These are phyloP conservation scores for Neopipo cinnamomea DNA, from an alignment of 2,113 vertebrate species.

Conservation along the genomic window DNA sequence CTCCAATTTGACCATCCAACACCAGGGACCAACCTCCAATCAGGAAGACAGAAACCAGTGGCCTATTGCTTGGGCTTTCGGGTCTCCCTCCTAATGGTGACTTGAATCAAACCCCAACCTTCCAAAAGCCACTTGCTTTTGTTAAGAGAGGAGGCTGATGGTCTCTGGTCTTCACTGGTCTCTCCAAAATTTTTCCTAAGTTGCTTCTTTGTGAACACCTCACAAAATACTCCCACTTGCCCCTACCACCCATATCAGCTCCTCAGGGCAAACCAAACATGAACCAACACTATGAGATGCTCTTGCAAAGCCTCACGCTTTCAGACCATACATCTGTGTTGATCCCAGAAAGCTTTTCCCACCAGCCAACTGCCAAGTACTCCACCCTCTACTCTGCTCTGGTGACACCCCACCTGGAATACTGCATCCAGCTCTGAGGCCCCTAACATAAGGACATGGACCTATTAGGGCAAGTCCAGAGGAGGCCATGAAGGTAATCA, in stretches of 20 bases:
- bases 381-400: neutral
- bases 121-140: neutral
- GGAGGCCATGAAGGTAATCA: neutral
- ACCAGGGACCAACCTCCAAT: too few species aligned
- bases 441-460: neutral
- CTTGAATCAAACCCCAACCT: neutral
- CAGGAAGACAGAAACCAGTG: neutral
- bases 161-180: neutral
- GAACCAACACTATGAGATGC: neutral
- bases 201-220: neutral
- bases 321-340: neutral
- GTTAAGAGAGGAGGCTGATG: neutral
- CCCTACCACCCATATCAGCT: neutral
- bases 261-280: neutral
- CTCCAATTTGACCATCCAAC: too few species aligned
- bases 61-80: neutral
- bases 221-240: neutral
- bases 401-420: neutral
- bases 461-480: neutral
- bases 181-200: neutral
- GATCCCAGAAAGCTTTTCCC: neutral
- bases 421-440: neutral
- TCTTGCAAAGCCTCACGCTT: neutral
- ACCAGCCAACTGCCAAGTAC: accelerated
- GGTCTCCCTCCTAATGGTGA: neutral